These are phyloP conservation scores for Peromyscus attwateri DNA, from an alignment of 2,797 vertebrate genomes.

Conservation along the genomic window DNA sequence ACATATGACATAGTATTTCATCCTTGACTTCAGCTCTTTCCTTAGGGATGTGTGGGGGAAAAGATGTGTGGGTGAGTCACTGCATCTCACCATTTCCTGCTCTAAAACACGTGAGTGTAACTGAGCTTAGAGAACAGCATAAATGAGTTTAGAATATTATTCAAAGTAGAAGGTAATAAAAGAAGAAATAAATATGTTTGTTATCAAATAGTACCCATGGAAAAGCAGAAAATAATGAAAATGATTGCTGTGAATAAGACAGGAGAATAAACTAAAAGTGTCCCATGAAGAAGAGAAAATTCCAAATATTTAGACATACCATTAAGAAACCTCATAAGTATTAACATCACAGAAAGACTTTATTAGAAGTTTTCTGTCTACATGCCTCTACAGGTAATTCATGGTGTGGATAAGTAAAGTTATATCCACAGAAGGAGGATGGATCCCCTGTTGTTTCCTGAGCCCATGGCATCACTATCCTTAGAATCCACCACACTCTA, in stretches of 20 bases:
- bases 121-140: neutral
- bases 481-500: neutral
- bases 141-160: neutral
- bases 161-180: conserved; percentile 17
- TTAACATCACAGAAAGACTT: neutral
- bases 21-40: neutral
- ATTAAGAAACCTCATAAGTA: conserved; percentile 47
- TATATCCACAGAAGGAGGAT: neutral
- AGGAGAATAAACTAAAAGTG: neutral
- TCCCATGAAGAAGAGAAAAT: neutral
- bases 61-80: neutral
- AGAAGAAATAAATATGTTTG: conserved; percentile 20
- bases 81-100: neutral
- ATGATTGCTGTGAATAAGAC: neutral
- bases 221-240: neutral
- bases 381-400: conserved; percentile 39
- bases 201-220: neutral
- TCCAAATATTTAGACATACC: neutral
- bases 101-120: neutral
- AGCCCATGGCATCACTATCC: neutral
- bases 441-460: neutral
- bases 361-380: neutral
- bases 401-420: neutral
- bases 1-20: neutral
- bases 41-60: neutral